Evolutionary conservation across 1,140 invertebrate genomes (phyloP), one percentile per base, ranked within the genome.

Genomic region (Pantala flavescens): DNA sequence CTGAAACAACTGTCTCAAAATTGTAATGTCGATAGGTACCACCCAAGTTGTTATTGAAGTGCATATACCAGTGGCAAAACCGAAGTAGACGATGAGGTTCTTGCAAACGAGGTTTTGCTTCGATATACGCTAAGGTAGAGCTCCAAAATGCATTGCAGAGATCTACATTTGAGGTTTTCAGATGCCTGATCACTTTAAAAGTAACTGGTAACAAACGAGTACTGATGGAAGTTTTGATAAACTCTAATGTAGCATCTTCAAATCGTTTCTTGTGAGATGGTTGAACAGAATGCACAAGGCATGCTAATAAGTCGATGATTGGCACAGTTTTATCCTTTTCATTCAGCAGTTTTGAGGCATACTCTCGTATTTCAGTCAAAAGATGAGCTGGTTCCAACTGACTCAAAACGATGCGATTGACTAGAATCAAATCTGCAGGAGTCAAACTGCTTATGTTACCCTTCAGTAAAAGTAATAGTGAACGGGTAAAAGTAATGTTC

Each of bases 11-110:
- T 12, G 80, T 81, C 75, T 88, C 87, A 71, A 87, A 79, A 5
- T 79, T 74, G 0, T 77, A 71, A 76, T 84, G 81, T 0, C 84
- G 79, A 77, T 86, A 84, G 7, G 82, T 84, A 14, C 82, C 83
- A 16, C 82, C 80, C 7, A 86, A 77, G 75, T 86, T 84, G 12
- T 81, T 83, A 75, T 84, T 84, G 75, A 87, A 87, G 79, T 84
- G 82, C 79, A 86, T 83, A 76, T 87, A 88, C 24, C 82, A 83
- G 74, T 84, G 81, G 73, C 81, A 83, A 36, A 80, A 75, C 76
- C 82, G 75, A 23, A 86, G 79, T 21, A 80, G 75, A 73, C 21
- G 42, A 70, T 82, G 74, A n/a, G 80, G 74, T n/a, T 76, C 74
- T 36, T 80, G 77, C 23, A 79, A 75, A 23, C 78, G 75, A 0